Evolutionary conservation across 1,140 invertebrate species (phyloP), one percentile per base, ranked within the genome.

Genomic region (Proctacanthus coquilletti): DNA sequence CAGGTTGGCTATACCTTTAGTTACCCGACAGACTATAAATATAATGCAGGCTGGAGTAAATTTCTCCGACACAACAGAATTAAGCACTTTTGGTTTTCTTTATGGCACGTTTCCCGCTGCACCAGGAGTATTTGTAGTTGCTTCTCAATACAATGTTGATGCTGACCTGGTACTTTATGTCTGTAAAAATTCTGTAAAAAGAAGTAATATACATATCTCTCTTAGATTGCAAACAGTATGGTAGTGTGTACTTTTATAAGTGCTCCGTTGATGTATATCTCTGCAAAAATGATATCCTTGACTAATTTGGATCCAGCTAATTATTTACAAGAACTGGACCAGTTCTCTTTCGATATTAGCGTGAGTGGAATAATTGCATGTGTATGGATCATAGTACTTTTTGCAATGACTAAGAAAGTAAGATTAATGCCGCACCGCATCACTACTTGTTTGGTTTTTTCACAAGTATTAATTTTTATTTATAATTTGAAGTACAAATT

Each of bases 61-160:
- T 52, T 60, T 68, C 29, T 75, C 74, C 30, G 79, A 84, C 41
- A 88, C 82, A 1, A 63, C 71, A 15, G 79, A 86, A 43, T 66
- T 89, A 18, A 85, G 84, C 45, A 93, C 86, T 34, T 96, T 87
- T 62, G 91, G 84, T 1, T 97, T 96, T 65, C 68, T 97, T 1
- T 97, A 97, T 61, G 92, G 93, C 36, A 95, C 88, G 1, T 85
- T 96, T 59, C 93, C 92, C 2, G 80, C 89, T 21, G 91, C 92
- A 13, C 92, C 93, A 0, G 86, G 86, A 27, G 82, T 93, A 4
- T 95, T 94, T 62, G 84, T 97, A 5, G 93, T 93, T 62, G 87
- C 91, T 3, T 75, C 81, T 23, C 75, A 87, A 39, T 96, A 93
- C 56, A 74, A 79, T 44, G 50, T 91, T 9, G 85, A 84, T 55